phyloP scores from a whole-genome alignment of 2,888 invertebrate genomes.

The Scelioninae gen. 2 region DNA sequence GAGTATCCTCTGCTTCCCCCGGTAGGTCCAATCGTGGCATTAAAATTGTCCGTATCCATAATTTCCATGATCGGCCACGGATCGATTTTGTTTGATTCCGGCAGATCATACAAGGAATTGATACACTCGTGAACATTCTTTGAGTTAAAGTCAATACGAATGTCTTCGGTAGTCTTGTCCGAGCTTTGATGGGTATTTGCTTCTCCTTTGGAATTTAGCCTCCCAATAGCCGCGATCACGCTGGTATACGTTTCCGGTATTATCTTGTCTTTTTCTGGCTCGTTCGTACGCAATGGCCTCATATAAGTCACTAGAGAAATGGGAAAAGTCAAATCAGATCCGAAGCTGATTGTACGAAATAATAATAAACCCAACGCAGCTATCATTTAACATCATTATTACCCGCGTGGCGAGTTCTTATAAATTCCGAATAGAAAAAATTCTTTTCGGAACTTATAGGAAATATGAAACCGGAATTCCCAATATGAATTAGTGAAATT shows the following conservation, averaged over 20 bases:
- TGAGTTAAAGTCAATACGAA: conserved; percentile 86
- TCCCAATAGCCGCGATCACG: conserved; percentile 92
- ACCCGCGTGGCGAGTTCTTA: too few species aligned
- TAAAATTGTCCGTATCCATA: conserved; percentile 80
- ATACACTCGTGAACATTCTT: conserved; percentile 84
- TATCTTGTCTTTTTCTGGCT: conserved; percentile 83
- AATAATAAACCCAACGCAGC: too few species aligned
- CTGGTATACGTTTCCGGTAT: conserved; percentile 84
- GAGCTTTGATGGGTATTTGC: conserved; percentile 88
- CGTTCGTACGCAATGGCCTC: conserved; percentile 86
- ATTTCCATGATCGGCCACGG: conserved; percentile 84
- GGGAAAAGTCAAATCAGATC: too few species aligned
- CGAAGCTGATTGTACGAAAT: too few species aligned
- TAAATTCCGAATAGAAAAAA: too few species aligned
- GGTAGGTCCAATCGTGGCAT: conserved; percentile 89
- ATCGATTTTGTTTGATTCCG: conserved; percentile 78
- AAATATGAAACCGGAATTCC: too few species aligned
- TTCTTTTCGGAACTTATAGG: too few species aligned
- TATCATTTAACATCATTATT: too few species aligned
- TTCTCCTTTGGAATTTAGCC: conserved; percentile 86
- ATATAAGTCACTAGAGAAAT: conserved; percentile 80
- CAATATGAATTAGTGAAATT: too few species aligned
- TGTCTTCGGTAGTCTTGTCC: conserved; percentile 84
- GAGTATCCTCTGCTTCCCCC: conserved; percentile 89
- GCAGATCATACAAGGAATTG: conserved; percentile 80